Conservation (phyloP, 2,113 vertebrate genomes). For the Rhynchomys soricoides region DNA sequence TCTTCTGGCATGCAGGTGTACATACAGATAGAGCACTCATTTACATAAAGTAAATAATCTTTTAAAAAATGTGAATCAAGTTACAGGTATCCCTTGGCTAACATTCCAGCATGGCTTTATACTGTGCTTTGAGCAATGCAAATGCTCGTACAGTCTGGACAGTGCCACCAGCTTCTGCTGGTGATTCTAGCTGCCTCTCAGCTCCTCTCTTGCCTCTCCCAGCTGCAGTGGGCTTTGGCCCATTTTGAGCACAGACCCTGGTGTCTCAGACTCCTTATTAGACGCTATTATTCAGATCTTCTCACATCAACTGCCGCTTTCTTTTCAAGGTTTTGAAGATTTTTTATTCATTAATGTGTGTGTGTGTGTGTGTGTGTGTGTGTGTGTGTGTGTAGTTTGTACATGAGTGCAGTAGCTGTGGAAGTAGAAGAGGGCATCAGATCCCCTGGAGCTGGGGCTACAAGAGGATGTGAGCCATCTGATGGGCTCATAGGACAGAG, state of each 20-base stretch:
- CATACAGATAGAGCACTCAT: too few relatives aligned
- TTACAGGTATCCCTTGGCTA: background rate
- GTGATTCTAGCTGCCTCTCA: accelerated
- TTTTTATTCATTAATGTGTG: background rate
- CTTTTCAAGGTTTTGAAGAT: background rate
- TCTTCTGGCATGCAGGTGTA: too few relatives aligned
- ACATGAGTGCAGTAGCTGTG: background rate
- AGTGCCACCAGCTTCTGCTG: background rate
- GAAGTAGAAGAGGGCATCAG: background rate
- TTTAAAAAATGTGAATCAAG: background rate
- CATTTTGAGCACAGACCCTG: background rate
- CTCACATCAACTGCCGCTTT: background rate
- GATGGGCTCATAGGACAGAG: background rate
- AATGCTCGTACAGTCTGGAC: background rate
- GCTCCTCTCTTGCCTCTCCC: background rate
- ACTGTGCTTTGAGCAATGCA: background rate
- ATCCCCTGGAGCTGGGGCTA: background rate
- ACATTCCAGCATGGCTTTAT: background rate
- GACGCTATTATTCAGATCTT: background rate
- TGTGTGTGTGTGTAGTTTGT: background rate
- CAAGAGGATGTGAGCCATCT: background rate
- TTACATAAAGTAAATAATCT: background rate
- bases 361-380: background rate
- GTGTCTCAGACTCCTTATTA: background rate
- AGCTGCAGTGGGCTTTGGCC: background rate